Percentiles rank a stretch among this genome's conserved stretches.
phyloP scores from a whole-genome alignment of 1,140 invertebrate species.

The Dendroctonus valens region DNA sequence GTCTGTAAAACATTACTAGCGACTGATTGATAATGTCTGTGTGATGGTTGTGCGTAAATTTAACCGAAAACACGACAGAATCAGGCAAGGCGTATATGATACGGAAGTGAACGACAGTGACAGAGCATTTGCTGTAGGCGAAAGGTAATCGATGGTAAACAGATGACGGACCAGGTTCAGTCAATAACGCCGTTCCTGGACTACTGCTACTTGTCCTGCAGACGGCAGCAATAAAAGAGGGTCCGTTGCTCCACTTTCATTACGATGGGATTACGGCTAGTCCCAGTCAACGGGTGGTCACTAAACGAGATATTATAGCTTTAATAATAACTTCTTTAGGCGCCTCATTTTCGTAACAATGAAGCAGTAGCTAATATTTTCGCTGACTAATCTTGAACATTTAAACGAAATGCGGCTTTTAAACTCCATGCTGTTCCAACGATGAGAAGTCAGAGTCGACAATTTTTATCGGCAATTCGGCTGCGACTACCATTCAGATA shows the following conservation, averaged over 20 bases:
- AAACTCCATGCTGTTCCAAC: no score
- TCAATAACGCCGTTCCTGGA: conserved; percentile 41
- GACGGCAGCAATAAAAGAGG: conserved; percentile 35
- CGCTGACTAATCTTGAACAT: conserved; percentile 19
- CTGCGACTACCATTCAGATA: no score
- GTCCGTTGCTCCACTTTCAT: conserved; percentile 46
- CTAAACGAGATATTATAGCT: conserved; percentile 43
- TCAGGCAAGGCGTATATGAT: conserved; percentile 26
- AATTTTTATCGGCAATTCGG: no score
- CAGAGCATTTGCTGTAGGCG: conserved; percentile 44
- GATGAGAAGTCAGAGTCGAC: no score
- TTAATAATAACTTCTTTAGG: conserved; percentile 32
- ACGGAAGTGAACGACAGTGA: conserved; percentile 43
- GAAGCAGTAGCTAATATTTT: conserved; percentile 26
- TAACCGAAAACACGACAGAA: conserved; percentile 36
- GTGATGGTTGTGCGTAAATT: conserved; percentile 13
- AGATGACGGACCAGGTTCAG: conserved; percentile 47
- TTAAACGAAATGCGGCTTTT: neutral
- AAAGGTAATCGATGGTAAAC: conserved; percentile 50
- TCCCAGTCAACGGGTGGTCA: conserved; percentile 45
- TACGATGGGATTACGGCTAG: conserved; percentile 43
- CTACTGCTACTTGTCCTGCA: conserved; percentile 27
- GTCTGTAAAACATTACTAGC: no score
- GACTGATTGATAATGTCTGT: neutral
- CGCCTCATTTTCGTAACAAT: conserved; percentile 23